Evolutionary conservation across 1,140 invertebrate genomes (phyloP), one percentile per base, ranked within the genome.

Genomic region (Oppia nitens): DNA sequence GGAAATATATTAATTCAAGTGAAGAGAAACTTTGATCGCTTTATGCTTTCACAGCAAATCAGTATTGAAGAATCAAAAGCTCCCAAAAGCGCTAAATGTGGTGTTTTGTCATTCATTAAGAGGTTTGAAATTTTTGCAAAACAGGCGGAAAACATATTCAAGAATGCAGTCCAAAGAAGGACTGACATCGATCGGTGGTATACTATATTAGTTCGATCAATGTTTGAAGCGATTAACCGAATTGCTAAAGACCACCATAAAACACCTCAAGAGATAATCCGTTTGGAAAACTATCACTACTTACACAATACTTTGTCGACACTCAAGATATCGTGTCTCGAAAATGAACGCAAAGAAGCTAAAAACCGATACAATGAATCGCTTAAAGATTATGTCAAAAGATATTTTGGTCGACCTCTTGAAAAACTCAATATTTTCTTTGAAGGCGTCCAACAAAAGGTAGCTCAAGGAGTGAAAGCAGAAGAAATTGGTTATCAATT

Each of bases 181-280:
- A 82, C 85, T n/a, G 93, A 98, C 74, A 78, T 98, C 59, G 92
- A 98, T 67, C 92, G 94, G 68, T 96, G 93, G 81, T 95, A 97
- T 72, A 78, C 79, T 9, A 80, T 84, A 71, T 74, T 98, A 55
- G 80, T 92, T 1, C 76, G 75, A 60, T 83, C 81, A n/a, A 86
- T 97, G 73, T 85, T 93, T 74, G 82, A 87, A 64, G 83, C 81
- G 56, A 89, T 95, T 60, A 74, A 79, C 11, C 74, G 81, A 20
- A 83, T 90, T 63, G 81, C 87, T 27, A 77, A 76, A 55, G 89
- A 93, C 66, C 90, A 95, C 71, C 81, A 83, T 59, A 94, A 93
- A 75, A 96, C 92, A 24, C 94, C 93, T 17, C 79, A 81, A 53
- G 85, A 95, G 76, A 90, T 97, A 48, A 80, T 98, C 40, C 86